These are phyloP conservation scores for Vimba vimba DNA, from an alignment of 2,113 vertebrate species.

Conservation along the genomic window DNA sequence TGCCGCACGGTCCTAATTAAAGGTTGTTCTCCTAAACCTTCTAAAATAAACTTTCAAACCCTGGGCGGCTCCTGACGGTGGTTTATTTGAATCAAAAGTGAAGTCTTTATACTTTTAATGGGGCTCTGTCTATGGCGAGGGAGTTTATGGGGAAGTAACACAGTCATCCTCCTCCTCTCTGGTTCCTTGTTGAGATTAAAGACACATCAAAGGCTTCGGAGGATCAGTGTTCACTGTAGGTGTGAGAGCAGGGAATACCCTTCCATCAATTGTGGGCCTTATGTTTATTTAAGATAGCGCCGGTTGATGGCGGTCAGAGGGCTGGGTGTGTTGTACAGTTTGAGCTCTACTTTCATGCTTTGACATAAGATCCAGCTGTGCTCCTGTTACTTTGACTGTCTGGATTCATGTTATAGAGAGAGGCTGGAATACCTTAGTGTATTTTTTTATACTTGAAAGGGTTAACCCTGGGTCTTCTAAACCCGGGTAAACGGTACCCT, in stretches of 20 bases:
- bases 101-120: conserved; percentile 54
- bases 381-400: background rate
- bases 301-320: conserved; percentile 56
- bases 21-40: conserved; percentile 43
- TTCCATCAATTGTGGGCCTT: conserved; percentile 70
- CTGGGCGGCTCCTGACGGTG: conserved; percentile 23
- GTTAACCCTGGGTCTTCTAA: no score
- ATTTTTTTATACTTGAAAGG: no score
- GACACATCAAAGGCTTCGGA: conserved; percentile 50
- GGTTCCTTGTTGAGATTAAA: conserved; percentile 53
- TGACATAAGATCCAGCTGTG: conserved; percentile 5
- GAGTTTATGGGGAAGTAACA: conserved; percentile 51
- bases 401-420: background rate
- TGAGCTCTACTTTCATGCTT: conserved; percentile 7
- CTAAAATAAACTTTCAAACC: conserved; percentile 49
- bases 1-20: conserved; percentile 54
- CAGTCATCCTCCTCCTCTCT: conserved; percentile 44
- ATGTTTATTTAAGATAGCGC: conserved; percentile 71
- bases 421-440: background rate
- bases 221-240: conserved; percentile 41
- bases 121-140: conserved; percentile 31
- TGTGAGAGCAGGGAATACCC: conserved; percentile 64
- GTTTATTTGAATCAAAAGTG: conserved; percentile 54
- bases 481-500: no score
- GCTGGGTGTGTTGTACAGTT: conserved; percentile 46